phyloP scores from a whole-genome alignment of 2,113 vertebrate genomes.

The Clinocottus analis region DNA sequence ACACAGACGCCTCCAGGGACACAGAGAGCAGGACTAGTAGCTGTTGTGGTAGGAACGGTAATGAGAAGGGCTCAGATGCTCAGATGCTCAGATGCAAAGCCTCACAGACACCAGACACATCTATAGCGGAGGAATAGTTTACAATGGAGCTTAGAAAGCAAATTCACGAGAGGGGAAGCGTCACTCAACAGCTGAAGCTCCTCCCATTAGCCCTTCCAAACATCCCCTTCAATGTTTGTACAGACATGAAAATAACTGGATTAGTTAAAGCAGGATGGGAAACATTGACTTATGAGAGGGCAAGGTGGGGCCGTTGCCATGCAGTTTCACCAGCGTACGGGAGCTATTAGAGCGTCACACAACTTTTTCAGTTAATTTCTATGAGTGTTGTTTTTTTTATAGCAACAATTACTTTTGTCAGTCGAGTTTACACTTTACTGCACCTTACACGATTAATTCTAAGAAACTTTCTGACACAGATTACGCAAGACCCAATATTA shows the following conservation, averaged over 20 bases:
- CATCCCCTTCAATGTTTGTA: constrained; percentile 24
- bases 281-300: constrained; percentile 21
- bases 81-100: too few species aligned
- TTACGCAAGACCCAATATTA: constrained; percentile 7
- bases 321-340: constrained; percentile 28
- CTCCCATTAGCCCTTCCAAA: constrained; percentile 13
- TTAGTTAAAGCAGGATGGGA: constrained; percentile 11
- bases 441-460: not conserved
- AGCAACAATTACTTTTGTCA: not conserved
- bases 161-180: constrained; percentile 2
- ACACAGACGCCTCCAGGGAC: constrained; percentile 12
- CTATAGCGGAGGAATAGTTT: constrained; percentile 40
- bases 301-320: constrained; percentile 49
- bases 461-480: not conserved
- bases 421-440: not conserved
- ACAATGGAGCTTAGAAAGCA: constrained; percentile 14
- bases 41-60: not conserved
- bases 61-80: constrained; percentile 24
- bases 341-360: not conserved
- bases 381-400: not conserved
- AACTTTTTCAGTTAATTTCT: constrained; percentile 3
- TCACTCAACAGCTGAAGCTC: constrained; percentile 45
- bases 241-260: constrained; percentile 41
- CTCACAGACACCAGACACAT: constrained; percentile 13
- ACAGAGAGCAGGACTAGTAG: not conserved